Conservation (phyloP, 2,797 vertebrate genomes). For the Onychomys leucogaster region DNA sequence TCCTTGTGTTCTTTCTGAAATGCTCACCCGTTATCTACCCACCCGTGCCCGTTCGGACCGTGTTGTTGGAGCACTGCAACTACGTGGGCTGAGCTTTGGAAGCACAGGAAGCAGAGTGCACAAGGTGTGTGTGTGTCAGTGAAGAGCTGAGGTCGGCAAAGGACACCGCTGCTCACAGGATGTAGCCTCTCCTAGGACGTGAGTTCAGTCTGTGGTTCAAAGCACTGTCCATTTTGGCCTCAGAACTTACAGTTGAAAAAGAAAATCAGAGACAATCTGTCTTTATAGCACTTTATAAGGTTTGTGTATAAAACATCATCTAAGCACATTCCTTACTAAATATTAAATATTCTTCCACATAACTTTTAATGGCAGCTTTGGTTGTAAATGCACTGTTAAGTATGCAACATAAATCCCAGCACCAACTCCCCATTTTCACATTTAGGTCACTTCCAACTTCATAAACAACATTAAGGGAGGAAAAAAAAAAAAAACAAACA, state of each 20-base stretch:
- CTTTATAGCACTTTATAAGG: neutral
- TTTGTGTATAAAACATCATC: neutral
- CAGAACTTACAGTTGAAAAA: neutral
- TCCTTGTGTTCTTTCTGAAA: constrained; percentile 3
- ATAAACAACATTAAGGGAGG: neutral
- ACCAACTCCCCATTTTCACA: neutral
- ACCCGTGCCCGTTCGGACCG: neutral
- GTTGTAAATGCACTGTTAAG: neutral
- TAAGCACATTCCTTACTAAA: constrained; percentile 23
- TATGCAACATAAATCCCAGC: neutral
- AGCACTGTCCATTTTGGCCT: neutral
- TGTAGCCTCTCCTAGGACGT: neutral
- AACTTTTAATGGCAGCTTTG: neutral
- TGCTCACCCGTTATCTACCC: neutral
- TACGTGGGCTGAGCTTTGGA: neutral
- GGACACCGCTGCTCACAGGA: neutral
- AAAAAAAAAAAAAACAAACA: too few species aligned
- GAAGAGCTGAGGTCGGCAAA: neutral
- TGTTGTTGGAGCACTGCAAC: neutral
- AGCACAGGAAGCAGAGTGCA: constrained; percentile 10
- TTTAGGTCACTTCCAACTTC: constrained; percentile 12
- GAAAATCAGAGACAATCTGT: neutral
- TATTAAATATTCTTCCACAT: constrained; percentile 4
- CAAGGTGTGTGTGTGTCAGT: neutral
- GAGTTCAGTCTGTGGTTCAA: neutral